Evolutionary conservation across 2,113 vertebrate genomes (phyloP), one percentile per base, ranked within the genome.

Genomic region (Leucopsar rothschildi): DNA sequence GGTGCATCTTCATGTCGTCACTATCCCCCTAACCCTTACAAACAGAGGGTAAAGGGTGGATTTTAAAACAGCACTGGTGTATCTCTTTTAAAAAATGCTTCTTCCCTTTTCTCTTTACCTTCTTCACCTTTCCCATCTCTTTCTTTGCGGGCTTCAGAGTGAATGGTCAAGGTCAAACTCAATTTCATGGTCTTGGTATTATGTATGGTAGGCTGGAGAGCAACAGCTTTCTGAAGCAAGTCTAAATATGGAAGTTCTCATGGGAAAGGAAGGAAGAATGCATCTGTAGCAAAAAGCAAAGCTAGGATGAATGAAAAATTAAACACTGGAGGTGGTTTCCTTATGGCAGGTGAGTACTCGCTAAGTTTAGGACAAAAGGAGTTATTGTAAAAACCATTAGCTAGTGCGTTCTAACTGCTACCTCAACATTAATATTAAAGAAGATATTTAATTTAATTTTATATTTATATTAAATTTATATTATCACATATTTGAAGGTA

Each of bases 161-260:
- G 59, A 90, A 77, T 0, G 4, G 85, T 82, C 79, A 90, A 93
- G 75, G 92, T 39, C 47, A 96, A 92, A 86, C 50, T 25, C 2
- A 2, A 63, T 83, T 93, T 95, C 71, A 89, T 39, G 52, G 42
- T 37, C 37, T 87, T 60, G 28, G 22, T 81, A 79, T 91, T 94
- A 95, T 49, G 70, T 40, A 83, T 73, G 90, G 78, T 88, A 94
- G 71, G 50, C 60, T 93, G 82, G 87, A 93, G 79, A 87, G 94
- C 50, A 96, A 92, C 68, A 93, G 85, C 68, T 90, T 94, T 73
- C 75, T 37, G 31, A 70, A 93, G 68, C 71, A 90, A 91, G 64
- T 69, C 60, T 73, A 94, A 95, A 93, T 82, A 88, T 9, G 56
- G 52, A 83, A 75, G 12, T 21, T 81, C 88, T 81, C 56, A 0